Evolutionary conservation across 2,797 vertebrate species (phyloP).

Genomic region (Petrocephalus schoutedeni): DNA sequence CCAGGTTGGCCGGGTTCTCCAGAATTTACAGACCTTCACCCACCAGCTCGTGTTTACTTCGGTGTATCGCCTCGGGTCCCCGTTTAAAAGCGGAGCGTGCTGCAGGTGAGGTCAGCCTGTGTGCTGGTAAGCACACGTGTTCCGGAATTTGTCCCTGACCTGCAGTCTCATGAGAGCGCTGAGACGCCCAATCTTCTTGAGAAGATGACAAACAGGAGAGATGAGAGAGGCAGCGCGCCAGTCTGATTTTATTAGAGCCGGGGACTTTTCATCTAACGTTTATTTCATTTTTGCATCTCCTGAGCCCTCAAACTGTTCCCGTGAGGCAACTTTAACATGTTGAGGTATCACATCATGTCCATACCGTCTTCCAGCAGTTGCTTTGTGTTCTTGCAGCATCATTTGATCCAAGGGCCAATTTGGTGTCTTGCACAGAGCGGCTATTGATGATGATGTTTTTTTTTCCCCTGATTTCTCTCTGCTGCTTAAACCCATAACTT

Average conservation of each 20-base stretch:
- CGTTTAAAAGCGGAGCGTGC: not conserved
- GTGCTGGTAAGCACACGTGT: not conserved
- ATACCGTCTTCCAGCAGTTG: not conserved
- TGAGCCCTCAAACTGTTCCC: not conserved
- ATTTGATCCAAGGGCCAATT: not conserved
- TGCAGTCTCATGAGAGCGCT: not conserved
- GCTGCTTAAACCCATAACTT: not conserved
- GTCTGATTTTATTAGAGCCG: not conserved
- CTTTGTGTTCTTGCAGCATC: not conserved
- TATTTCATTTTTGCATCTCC: not conserved
- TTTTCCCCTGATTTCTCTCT: not conserved
- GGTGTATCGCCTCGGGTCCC: not conserved
- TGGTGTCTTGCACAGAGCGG: not conserved
- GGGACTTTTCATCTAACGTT: not conserved
- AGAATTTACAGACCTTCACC: not conserved
- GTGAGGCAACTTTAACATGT: not conserved
- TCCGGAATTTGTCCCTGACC: not conserved
- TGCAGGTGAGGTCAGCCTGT: not conserved
- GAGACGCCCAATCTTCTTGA: not conserved
- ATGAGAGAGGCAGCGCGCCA: not conserved
- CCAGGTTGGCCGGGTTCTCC: not conserved
- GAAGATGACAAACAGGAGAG: not conserved
- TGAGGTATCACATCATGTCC: not conserved
- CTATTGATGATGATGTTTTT: not conserved
- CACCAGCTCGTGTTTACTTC: not conserved